These are phyloP conservation scores for Murina feae DNA, from an alignment of 2,113 vertebrate species.

Conservation along the genomic window DNA sequence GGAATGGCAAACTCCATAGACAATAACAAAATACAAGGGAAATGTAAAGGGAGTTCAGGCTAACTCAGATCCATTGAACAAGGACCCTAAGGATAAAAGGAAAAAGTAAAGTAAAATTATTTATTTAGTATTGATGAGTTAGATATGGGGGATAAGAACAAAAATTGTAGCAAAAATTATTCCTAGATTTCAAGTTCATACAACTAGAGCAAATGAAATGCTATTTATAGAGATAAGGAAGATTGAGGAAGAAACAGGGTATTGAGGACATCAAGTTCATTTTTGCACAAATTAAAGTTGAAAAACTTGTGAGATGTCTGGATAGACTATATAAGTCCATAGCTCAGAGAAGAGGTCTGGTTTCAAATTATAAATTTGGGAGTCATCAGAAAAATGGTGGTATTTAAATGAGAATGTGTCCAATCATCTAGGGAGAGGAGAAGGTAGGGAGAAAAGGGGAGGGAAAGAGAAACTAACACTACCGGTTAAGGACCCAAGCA, in stretches of 20 bases:
- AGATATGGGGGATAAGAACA: background rate
- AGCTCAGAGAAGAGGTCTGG: background rate
- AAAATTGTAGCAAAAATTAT: background rate
- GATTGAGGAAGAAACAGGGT: background rate
- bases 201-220: background rate
- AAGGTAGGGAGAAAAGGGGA: background rate
- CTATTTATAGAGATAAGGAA: background rate
- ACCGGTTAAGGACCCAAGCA: background rate
- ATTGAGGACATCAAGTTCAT: constrained; percentile 3
- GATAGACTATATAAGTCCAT: background rate
- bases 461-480: background rate
- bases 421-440: background rate
- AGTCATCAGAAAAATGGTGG: background rate
- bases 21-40: background rate
- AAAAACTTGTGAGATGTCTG: background rate
- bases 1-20: background rate
- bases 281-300: background rate
- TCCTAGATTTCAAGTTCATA: background rate
- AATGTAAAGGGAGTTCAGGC: background rate
- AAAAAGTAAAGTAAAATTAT: background rate
- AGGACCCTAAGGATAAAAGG: background rate
- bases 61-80: background rate
- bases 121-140: background rate
- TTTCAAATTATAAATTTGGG: background rate
- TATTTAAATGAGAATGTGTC: constrained; percentile 14